Percentiles rank a stretch among this genome's conserved stretches.
These are phyloP conservation scores for Caenorhabditis remanei DNA, from an alignment of 1,140 invertebrate genomes.

Conservation along the genomic window DNA sequence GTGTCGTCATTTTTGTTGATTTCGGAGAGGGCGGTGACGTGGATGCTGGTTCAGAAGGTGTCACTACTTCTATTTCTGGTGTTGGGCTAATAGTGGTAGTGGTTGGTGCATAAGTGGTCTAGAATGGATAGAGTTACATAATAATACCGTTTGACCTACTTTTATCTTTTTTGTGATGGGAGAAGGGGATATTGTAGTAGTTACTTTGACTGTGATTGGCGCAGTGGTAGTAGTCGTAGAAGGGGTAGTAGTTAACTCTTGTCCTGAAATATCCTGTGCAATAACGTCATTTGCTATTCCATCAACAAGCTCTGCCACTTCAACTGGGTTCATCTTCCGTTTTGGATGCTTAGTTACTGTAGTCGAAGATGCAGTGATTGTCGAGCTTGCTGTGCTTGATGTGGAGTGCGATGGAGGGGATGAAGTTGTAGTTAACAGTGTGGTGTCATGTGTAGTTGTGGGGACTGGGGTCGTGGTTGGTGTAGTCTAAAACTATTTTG, in stretches of 20 bases:
- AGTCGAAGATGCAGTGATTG: not conserved
- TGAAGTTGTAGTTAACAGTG: not conserved
- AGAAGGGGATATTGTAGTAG: not conserved
- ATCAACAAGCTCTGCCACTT: constrained; percentile 13
- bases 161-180: not conserved
- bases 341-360: not conserved
- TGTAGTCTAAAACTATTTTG: not conserved
- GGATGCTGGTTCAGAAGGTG: not conserved
- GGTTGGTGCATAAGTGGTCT: not conserved
- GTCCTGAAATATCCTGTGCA: constrained; percentile 4
- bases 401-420: not conserved
- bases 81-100: not conserved
- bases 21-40: not conserved
- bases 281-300: constrained; percentile 26
- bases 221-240: not conserved
- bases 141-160: not conserved
- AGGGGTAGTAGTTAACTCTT: not conserved
- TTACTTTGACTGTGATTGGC: not conserved
- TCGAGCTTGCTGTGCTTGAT: not conserved
- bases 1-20: not conserved
- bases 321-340: not conserved
- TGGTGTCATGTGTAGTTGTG: constrained; percentile 6
- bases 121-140: not conserved
- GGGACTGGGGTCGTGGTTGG: not conserved
- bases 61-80: not conserved